These are phyloP conservation scores for Phyllostomus hastatus DNA, from an alignment of 2,113 vertebrate species.

Conservation along the genomic window DNA sequence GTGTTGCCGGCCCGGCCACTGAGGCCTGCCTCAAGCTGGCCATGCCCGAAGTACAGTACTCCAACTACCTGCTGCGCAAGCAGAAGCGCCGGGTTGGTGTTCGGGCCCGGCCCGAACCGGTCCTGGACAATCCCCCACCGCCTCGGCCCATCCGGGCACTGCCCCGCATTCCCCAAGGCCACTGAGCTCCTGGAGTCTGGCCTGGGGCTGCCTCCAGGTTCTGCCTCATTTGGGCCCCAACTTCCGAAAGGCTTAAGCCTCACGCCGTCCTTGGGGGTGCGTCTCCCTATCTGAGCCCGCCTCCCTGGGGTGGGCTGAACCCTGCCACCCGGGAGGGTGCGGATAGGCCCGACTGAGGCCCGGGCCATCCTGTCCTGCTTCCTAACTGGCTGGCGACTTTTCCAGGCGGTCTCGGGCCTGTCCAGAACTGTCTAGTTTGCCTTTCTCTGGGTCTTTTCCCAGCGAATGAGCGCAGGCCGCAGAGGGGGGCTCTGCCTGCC, in stretches of 20 bases:
- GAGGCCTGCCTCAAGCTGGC: constrained; percentile 89
- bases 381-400: neutral
- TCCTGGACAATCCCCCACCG: constrained; percentile 60
- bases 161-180: constrained; percentile 41
- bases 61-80: constrained; percentile 82
- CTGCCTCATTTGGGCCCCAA: neutral
- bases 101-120: constrained; percentile 44
- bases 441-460: neutral
- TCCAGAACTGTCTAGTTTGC: neutral
- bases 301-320: neutral
- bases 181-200: neutral
- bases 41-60: constrained; percentile 88
- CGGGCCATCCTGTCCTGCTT: neutral
- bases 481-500: neutral
- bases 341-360: neutral
- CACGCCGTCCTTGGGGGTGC: neutral
- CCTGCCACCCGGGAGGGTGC: neutral
- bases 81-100: constrained; percentile 73
- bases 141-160: constrained; percentile 65
- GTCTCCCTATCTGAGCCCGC: neutral
- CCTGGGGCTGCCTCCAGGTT: neutral
- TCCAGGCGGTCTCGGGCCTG: neutral
- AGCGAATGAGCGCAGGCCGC: neutral
- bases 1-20: constrained; percentile 50
- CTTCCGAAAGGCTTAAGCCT: neutral